Conservation (phyloP, 2,888 invertebrate species). For the Lumbricus terrestris region DNA sequence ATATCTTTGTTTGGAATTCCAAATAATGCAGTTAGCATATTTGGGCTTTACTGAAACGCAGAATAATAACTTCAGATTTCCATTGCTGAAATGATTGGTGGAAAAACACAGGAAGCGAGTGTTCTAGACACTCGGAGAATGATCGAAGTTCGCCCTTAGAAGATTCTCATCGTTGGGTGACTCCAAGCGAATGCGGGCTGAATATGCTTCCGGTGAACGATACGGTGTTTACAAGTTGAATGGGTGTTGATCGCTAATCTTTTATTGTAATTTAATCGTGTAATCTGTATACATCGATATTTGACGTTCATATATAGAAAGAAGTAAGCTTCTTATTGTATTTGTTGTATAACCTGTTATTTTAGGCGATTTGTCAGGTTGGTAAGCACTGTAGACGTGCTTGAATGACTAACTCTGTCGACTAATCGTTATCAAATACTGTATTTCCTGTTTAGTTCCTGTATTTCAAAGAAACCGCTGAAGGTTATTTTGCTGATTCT, state of each 20-base stretch:
- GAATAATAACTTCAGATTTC: not conserved
- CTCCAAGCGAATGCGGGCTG: not conserved
- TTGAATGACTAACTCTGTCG: not conserved
- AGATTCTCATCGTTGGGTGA: no score
- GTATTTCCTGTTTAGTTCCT: conserved; percentile 17
- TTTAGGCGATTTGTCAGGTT: not conserved
- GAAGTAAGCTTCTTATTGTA: not conserved
- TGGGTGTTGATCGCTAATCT: not conserved
- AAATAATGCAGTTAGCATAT: not conserved
- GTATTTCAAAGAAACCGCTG: not conserved
- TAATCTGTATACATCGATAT: not conserved
- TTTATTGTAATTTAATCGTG: conserved; percentile 3
- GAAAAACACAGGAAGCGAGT: not conserved
- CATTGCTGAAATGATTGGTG: not conserved
- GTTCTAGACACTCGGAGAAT: not conserved
- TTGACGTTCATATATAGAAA: not conserved
- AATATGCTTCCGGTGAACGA: not conserved
- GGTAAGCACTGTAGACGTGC: not conserved
- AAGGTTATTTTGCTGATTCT: not conserved
- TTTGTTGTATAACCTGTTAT: not conserved
- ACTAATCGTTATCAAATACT: not conserved
- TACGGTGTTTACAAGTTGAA: not conserved
- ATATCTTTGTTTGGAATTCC: not conserved
- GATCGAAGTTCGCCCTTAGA: no score
- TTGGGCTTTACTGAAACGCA: not conserved